Conservation (phyloP, 2,888 invertebrate genomes). For the Nomada fucata region DNA sequence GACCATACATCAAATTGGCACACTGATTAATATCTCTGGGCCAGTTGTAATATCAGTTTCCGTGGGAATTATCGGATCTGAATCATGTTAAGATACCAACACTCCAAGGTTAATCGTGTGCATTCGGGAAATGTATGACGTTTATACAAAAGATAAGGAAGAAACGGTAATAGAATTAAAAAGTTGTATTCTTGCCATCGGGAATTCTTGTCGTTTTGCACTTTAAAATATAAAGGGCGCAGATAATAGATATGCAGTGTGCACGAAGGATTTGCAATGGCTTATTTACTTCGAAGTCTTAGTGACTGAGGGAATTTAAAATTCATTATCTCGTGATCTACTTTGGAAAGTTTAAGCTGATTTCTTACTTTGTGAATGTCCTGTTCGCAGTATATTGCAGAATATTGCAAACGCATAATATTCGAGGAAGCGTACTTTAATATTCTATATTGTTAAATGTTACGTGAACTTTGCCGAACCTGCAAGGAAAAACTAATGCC, state of each 20-base stretch:
- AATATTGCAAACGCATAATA: neutral
- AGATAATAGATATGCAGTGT: neutral
- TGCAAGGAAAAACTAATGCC: too few species aligned
- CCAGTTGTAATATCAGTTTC: neutral
- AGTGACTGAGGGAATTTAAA: neutral
- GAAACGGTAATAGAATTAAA: neutral
- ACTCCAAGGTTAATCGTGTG: neutral
- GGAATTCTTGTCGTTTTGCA: neutral
- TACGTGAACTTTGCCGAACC: neutral
- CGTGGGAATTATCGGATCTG: neutral
- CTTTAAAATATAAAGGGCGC: neutral
- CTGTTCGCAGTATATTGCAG: neutral
- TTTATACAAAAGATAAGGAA: neutral
- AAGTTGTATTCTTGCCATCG: slow-evolving; percentile 1
- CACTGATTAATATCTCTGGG: neutral
- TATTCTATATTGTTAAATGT: neutral
- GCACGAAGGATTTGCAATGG: slow-evolving; percentile 2
- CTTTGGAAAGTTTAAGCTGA: neutral
- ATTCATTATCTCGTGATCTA: neutral
- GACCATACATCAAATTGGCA: neutral
- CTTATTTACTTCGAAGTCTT: neutral
- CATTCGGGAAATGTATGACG: neutral
- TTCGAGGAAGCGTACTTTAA: neutral
- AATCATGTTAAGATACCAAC: neutral
- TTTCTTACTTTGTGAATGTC: neutral